Conservation (phyloP, 2,888 invertebrate species). For the Rhagonycha fulva region DNA sequence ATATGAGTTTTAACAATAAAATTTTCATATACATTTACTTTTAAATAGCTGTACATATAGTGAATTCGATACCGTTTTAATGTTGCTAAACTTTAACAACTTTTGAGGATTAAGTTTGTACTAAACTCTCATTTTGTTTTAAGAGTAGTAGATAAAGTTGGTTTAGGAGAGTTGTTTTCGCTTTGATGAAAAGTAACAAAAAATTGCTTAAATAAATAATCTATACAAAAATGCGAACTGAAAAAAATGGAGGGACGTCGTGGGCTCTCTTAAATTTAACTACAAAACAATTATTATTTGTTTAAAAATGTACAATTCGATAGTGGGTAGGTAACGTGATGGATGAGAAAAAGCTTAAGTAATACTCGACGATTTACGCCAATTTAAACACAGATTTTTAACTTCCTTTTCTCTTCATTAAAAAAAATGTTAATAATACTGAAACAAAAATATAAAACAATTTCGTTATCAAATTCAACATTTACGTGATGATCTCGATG, state of each 20-base stretch:
- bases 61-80: background rate
- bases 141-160: background rate
- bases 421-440: slow-evolving; percentile 35
- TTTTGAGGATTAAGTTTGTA: background rate
- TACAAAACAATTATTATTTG: slow-evolving; percentile 36
- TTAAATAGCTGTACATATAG: slow-evolving; percentile 22
- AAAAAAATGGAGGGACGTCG: slow-evolving; percentile 41
- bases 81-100: background rate
- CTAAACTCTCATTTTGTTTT: background rate
- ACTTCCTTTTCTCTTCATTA: slow-evolving; percentile 35
- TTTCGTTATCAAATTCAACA: background rate
- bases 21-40: slow-evolving; percentile 15
- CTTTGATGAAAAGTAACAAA: background rate
- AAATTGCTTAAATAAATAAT: slow-evolving; percentile 20
- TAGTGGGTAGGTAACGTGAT: slow-evolving; percentile 41
- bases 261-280: slow-evolving; percentile 38
- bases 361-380: slow-evolving; percentile 35
- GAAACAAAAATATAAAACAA: slow-evolving; percentile 23
- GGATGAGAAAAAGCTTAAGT: slow-evolving; percentile 43
- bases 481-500: background rate
- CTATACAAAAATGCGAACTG: slow-evolving; percentile 33
- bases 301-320: slow-evolving; percentile 42
- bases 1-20: slow-evolving; percentile 18
- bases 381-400: slow-evolving; percentile 43
- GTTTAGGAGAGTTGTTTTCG: background rate